Conservation (phyloP, 2,888 invertebrate species). For the Melanophora roralis region DNA sequence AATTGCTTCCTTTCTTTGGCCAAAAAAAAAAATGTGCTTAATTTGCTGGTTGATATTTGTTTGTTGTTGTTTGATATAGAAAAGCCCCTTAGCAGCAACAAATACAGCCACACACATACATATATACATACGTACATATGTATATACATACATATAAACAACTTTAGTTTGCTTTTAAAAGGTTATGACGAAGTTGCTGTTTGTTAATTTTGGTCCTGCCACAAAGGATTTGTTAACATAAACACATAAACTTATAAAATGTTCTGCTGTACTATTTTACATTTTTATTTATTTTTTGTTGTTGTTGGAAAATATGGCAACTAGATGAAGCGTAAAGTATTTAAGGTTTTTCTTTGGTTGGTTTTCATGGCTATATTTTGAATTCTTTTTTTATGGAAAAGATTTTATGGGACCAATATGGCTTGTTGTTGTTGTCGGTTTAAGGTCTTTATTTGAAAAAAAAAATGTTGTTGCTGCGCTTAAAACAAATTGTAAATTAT, state of each 20-base stretch:
- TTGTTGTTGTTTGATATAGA: not conserved
- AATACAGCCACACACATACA: slow-evolving; percentile 6
- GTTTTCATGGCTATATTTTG: not conserved
- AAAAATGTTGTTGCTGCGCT: not conserved
- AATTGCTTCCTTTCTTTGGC: not conserved
- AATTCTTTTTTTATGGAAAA: slow-evolving; percentile 7
- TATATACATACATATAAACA: not conserved
- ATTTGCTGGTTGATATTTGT: slow-evolving; percentile 14
- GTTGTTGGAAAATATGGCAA: slow-evolving; percentile 54
- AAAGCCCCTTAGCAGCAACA: not conserved
- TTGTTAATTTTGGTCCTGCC: slow-evolving; percentile 54
- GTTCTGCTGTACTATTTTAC: not conserved
- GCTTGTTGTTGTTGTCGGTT: not conserved
- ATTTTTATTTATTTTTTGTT: slow-evolving; percentile 1
- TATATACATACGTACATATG: no score
- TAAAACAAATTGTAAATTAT: slow-evolving; percentile 58
- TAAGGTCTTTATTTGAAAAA: not conserved
- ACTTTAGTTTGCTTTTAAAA: slow-evolving; percentile 28
- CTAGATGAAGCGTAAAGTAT: slow-evolving; percentile 58
- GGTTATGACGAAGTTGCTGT: slow-evolving; percentile 54
- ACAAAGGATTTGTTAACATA: slow-evolving; percentile 53
- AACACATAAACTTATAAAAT: slow-evolving; percentile 1
- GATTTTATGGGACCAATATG: slow-evolving; percentile 42
- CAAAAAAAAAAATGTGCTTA: not conserved
- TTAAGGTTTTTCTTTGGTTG: slow-evolving; percentile 17